Base-by-base conservation (phyloP, 1,140 invertebrate genomes). In the Drosophila equinoxialis region DNA sequence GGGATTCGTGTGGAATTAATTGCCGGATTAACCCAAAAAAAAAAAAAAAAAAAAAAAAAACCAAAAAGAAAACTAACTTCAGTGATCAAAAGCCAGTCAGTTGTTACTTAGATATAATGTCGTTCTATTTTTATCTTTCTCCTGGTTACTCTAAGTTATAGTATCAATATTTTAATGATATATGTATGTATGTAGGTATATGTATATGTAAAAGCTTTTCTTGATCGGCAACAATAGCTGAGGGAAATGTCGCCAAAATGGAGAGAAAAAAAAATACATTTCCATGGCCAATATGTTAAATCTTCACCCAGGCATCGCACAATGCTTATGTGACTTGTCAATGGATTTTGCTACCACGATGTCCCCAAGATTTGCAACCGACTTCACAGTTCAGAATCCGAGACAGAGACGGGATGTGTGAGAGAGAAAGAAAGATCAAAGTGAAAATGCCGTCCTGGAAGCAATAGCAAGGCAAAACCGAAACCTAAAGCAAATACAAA, bases 271-370 rank as follows among this genome's bases (percentile, higher is more conserved):
- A 30, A 51, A 51, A 51, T 10, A 30, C 30, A 30, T 51, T 51
- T 51, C 17, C 45, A 51, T 58, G 73, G 74, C 62, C 63, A 78
- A 73, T 78, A 78, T 77, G 68, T 78, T 77, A 78, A 78, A 65
- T 78, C 74, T 57, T 37, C 69, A 45, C 39, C 26, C 54, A 39
- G 26, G 70, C 68, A 51, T 51, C 45, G 45, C 82, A 81, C 82
- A 82, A 82, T 87, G 84, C 83, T 83, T 77, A 84, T 79, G 83
- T 75, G 80, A 89, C 72, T 89, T 89, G 83, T 89, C 83, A 89
- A 77, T 71, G 79, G 83, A 76, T 69, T 45, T 61, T 71, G 68
- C 68, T n/a, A 73, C 14, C 59, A 42, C 42, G 30, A 51, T 48
- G 45, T 51, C 45, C 59, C 48, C 48, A 77, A 78, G 80, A 75